Conservation (phyloP, 2,113 vertebrate genomes). For the Catharus minimus region DNA sequence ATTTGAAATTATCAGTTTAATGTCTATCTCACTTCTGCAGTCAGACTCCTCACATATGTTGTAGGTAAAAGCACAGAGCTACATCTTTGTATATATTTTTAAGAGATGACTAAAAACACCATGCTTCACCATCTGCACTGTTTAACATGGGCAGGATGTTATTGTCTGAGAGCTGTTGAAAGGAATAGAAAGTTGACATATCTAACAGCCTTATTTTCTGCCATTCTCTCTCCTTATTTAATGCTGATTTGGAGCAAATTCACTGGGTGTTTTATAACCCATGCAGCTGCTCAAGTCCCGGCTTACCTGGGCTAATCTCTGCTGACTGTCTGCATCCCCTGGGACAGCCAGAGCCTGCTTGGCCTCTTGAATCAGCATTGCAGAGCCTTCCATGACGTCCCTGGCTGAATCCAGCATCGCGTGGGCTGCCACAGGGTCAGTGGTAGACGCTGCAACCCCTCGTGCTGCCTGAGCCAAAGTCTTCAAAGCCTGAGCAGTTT, state of each 20-base stretch:
- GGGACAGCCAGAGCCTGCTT: slow-evolving; percentile 93
- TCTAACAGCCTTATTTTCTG: neutral
- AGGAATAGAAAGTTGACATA: neutral
- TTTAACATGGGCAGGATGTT: neutral
- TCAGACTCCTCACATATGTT: neutral
- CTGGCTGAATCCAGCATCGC: slow-evolving; percentile 95
- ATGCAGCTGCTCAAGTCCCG: neutral
- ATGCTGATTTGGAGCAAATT: neutral
- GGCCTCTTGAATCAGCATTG: slow-evolving; percentile 95
- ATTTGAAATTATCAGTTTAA: neutral
- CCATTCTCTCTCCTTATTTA: neutral
- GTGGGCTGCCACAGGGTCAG: slow-evolving; percentile 84
- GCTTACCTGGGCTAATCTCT: slow-evolving; percentile 94
- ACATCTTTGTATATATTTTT: neutral
- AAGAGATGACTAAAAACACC: neutral
- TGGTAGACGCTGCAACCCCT: slow-evolving; percentile 92
- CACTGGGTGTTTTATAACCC: neutral
- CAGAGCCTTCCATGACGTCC: slow-evolving; percentile 97
- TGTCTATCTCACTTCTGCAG: neutral
- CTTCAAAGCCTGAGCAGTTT: slow-evolving; percentile 94
- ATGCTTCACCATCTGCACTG: neutral
- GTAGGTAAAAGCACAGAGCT: neutral
- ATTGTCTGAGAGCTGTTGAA: neutral
- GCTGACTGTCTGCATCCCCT: slow-evolving; percentile 95
- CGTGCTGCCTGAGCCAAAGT: slow-evolving; percentile 93